phyloP scores from a whole-genome alignment of 2,797 vertebrate genomes.

The Hyperoplus immaculatus region DNA sequence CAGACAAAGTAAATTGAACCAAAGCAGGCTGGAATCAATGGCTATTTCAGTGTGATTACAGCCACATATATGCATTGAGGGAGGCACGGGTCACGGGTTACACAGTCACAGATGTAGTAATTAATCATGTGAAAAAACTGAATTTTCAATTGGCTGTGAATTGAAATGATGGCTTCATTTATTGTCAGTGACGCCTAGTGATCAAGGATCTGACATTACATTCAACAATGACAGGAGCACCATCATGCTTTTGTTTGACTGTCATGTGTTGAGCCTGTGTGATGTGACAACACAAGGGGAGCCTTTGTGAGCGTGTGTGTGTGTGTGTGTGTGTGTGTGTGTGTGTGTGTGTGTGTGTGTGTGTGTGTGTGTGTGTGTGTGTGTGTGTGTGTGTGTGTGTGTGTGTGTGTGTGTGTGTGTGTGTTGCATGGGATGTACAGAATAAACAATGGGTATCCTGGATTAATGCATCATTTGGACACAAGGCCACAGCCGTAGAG shows the following conservation, averaged over 20 bases:
- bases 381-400: conserved; percentile 12
- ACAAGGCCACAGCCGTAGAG: conserved; percentile 62
- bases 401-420: conserved; percentile 7
- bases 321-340: conserved; percentile 2
- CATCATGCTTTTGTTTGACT: conserved; percentile 51
- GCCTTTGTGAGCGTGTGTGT: conserved; percentile 25
- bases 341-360: conserved; percentile 4
- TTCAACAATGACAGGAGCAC: conserved; percentile 45
- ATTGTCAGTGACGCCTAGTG: conserved; percentile 50
- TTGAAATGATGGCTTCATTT: conserved; percentile 56
- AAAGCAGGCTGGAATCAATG: conserved; percentile 25
- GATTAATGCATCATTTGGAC: conserved; percentile 80
- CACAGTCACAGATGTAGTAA: conserved; percentile 29
- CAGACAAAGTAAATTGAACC: conserved; percentile 20
- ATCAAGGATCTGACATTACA: conserved; percentile 64
- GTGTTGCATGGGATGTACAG: conserved; percentile 41
- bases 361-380: conserved; percentile 27
- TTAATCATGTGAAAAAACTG: conserved; percentile 48
- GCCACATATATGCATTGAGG: conserved; percentile 42
- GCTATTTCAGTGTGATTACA: conserved; percentile 38
- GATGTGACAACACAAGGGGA: conserved; percentile 46
- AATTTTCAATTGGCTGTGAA: conserved; percentile 40
- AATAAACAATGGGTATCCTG: conserved; percentile 76
- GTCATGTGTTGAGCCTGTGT: conserved; percentile 59
- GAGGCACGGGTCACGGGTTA: conserved; percentile 48